phyloP scores from a whole-genome alignment of 2,113 vertebrate species.

The Pleuronectes platessa region DNA sequence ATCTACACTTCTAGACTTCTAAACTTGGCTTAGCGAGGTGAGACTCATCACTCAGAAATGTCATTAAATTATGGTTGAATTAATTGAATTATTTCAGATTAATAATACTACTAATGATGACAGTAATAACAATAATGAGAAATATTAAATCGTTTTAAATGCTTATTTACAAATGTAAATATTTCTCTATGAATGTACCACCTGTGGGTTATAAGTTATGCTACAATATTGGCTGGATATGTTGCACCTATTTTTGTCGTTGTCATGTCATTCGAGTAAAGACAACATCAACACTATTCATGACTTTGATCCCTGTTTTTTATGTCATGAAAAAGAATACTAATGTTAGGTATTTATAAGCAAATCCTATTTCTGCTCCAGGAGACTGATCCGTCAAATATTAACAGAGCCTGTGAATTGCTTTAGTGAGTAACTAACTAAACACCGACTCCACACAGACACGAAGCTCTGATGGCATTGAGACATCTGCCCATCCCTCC shows the following conservation, averaged over 20 bases:
- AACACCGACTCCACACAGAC: conserved; percentile 20
- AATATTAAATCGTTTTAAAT: too few relatives aligned
- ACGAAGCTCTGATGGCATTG: conserved; percentile 47
- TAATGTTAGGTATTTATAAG: too few relatives aligned
- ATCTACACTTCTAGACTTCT: too few relatives aligned
- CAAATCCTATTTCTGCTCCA: too few relatives aligned
- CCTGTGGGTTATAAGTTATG: too few relatives aligned
- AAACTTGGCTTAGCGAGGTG: too few relatives aligned
- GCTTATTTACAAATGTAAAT: background rate
- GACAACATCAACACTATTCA: background rate
- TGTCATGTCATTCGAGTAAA: background rate
- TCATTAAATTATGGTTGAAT: too few relatives aligned
- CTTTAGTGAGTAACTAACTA: conserved; percentile 21
- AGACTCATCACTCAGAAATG: too few relatives aligned
- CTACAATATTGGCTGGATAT: background rate
- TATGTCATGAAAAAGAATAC: too few relatives aligned
- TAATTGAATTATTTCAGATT: too few relatives aligned
- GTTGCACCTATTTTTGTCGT: background rate
- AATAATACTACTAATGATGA: too few relatives aligned
- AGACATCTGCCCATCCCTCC: conserved; percentile 39
- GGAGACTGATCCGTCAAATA: background rate
- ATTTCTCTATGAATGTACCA: too few relatives aligned
- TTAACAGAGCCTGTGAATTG: conserved; percentile 17
- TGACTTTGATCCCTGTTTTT: background rate
- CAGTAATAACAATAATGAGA: background rate